A percentile compares a stretch with the other conserved stretches of the same genome.
Conservation (phyloP, 2,797 vertebrate species). For the Lates japonicus region DNA sequence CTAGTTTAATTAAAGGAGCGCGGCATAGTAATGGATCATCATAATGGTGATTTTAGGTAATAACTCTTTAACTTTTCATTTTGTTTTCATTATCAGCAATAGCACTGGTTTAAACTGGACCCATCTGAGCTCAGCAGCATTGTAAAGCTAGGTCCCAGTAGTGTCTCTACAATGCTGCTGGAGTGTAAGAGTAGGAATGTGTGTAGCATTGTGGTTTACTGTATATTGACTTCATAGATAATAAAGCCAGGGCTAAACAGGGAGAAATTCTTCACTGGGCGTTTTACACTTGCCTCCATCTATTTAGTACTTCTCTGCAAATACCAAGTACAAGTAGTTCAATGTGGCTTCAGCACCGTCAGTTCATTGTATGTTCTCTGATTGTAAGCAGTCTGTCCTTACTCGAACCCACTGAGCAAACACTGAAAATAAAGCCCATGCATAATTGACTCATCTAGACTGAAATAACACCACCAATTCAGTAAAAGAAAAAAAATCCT, state of each 20-base stretch:
- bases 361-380: constrained; percentile 44
- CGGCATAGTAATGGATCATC: constrained; percentile 16
- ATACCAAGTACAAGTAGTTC: constrained; percentile 34
- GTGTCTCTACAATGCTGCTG: not conserved
- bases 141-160: not conserved
- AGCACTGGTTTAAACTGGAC: not conserved
- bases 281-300: constrained; percentile 38
- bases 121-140: not conserved
- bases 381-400: constrained; percentile 56
- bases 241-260: constrained; percentile 24
- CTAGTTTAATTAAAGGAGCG: constrained; percentile 17
- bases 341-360: constrained; percentile 44
- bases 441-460: constrained; percentile 75
- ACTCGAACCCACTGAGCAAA: constrained; percentile 61
- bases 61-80: constrained; percentile 22
- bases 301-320: constrained; percentile 31
- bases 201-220: not conserved
- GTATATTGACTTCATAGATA: constrained; percentile 18
- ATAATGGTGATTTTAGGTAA: constrained; percentile 10
- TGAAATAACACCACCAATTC: constrained; percentile 66
- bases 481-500: constrained; percentile 34
- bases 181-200: not conserved
- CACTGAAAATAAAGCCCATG: constrained; percentile 70
- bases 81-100: constrained; percentile 14
- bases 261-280: not conserved